Percentiles rank a stretch among this genome's conserved stretches.
Conservation (phyloP, 2,797 vertebrate genomes). For the Dermochelys coriacea region DNA sequence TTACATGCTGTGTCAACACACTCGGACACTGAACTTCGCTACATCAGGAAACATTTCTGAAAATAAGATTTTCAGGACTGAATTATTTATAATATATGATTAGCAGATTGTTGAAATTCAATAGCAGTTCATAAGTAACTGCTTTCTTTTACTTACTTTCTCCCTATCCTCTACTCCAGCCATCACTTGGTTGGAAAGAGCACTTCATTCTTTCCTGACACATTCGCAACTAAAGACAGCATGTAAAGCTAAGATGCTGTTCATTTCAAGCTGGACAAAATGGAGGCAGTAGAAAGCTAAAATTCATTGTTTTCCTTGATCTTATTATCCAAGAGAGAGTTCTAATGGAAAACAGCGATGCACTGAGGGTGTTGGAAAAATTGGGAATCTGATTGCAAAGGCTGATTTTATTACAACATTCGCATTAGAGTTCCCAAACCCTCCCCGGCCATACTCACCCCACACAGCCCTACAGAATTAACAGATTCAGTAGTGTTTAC, state of each 20-base stretch:
- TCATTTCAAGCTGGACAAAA: conserved; percentile 51
- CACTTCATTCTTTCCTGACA: conserved; percentile 61
- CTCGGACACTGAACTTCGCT: conserved; percentile 81
- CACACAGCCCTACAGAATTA: background rate
- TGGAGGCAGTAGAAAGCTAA: conserved; percentile 61
- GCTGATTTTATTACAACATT: conserved; percentile 33
- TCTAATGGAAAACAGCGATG: conserved; percentile 58
- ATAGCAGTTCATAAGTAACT: conserved; percentile 80
- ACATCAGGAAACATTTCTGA: conserved; percentile 92
- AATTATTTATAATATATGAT: conserved; percentile 92
- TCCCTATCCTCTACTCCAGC: conserved; percentile 34
- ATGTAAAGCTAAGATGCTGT: conserved; percentile 52
- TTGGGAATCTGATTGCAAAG: conserved; percentile 24
- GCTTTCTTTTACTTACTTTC: conserved; percentile 84
- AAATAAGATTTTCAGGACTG: conserved; percentile 87
- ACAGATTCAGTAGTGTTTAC: background rate
- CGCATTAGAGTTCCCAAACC: background rate
- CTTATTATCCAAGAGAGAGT: conserved; percentile 46
- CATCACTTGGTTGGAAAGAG: conserved; percentile 46
- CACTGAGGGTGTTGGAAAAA: background rate
- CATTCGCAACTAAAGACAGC: conserved; percentile 42
- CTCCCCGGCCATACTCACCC: background rate
- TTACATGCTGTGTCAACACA: conserved; percentile 53
- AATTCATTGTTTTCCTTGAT: conserved; percentile 35
- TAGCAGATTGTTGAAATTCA: conserved; percentile 86